Base-by-base conservation (phyloP, 2,888 invertebrate genomes). In the Xylocampa areola region DNA sequence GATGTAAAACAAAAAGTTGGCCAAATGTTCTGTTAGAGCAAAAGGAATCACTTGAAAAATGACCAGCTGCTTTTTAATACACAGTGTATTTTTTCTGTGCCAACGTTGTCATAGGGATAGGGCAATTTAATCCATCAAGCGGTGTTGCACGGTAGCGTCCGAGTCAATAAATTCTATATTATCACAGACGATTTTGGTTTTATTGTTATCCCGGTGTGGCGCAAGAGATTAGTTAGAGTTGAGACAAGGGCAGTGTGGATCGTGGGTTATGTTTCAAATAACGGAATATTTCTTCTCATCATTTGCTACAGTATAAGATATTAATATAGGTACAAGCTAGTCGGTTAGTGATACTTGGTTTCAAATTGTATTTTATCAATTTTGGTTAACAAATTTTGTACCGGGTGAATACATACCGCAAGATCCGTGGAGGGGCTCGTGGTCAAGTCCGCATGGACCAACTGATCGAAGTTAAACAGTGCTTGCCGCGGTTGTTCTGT, bases 71-170 rank as follows among this genome's bases (percentile, higher is more conserved):
- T 94, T 91, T 91, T 91, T 92, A 91, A 93, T 91, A 90, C 88
- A 83, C 81, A 87, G 84, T 88, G 90, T 91, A 91, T 94, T 94
- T 94, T 91, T 94, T 92, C 90, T 91, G 86, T 84, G 85, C 88
- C 90, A 88, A 90, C 90, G 90, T 94, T 94, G 94, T 94, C 94
- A 94, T 92, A 94, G 91, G 92, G 93, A 86, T 80, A 86, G 87
- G 92, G 94, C 94, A 94, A 94, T 94, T 94, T 94, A 94, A 94
- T 94, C 94, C 93, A 94, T 94, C 94, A 94, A 86, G 85, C 87
- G 84, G 79, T 79, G 81, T 77, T 87, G 85, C 87, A 81, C 85
- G 84, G 83, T 77, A 81, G 84, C 86, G 87, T 85, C 87, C 88
- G 85, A 86, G 83, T 81, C 93, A 89, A 92, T 93, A 93, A 92